These are phyloP conservation scores for Merops nubicus DNA, from an alignment of 2,113 vertebrate genomes.

Conservation along the genomic window DNA sequence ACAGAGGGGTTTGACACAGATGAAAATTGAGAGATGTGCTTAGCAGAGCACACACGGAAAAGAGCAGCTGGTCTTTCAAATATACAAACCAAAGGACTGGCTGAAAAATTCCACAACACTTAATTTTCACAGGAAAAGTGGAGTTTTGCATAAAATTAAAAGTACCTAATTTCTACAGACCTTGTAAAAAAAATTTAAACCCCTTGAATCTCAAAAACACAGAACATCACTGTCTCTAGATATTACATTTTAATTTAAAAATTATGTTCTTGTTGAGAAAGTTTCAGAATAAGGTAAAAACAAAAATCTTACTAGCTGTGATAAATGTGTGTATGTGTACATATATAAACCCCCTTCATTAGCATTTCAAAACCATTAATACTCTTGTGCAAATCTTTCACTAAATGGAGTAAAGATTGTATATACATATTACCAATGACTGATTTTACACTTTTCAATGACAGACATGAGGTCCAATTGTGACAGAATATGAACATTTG, in stretches of 20 bases:
- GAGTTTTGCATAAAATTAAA: background rate
- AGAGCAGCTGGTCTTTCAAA: background rate
- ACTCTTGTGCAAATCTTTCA: background rate
- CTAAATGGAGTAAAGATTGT: background rate
- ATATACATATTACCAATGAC: background rate
- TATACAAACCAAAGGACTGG: background rate
- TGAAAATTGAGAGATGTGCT: background rate
- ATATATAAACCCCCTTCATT: background rate
- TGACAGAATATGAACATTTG: background rate
- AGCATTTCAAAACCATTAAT: background rate
- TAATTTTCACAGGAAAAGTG: background rate
- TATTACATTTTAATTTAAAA: background rate
- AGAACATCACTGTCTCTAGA: background rate
- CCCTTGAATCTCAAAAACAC: fast-evolving
- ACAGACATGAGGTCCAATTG: background rate
- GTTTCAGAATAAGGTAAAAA: background rate
- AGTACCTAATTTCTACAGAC: background rate
- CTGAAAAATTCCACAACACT: background rate
- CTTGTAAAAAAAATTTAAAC: background rate
- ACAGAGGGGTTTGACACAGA: background rate
- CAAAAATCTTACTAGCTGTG: background rate
- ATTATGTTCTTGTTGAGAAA: fast-evolving
- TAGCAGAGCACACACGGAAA: too few species aligned
- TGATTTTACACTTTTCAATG: background rate
- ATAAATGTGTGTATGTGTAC: background rate